Conservation (phyloP, 2,797 vertebrate species). For the Myotis pilosus region DNA sequence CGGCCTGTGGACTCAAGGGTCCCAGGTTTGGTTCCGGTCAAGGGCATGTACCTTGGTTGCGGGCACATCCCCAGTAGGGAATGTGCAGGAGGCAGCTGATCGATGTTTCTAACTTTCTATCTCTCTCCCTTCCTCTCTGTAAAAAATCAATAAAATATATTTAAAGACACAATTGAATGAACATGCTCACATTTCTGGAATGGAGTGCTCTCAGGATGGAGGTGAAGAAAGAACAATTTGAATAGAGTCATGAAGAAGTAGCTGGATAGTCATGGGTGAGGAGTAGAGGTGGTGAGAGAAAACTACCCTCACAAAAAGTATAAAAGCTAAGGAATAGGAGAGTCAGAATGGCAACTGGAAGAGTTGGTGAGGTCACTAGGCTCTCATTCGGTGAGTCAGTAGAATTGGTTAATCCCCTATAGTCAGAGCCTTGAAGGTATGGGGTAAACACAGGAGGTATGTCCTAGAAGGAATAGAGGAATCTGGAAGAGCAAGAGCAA, state of each 20-base stretch:
- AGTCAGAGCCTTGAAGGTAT: not conserved
- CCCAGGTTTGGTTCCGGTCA: too few relatives aligned
- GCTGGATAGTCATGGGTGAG: not conserved
- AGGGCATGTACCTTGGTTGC: too few relatives aligned
- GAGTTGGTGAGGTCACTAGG: not conserved
- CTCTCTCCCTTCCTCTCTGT: too few relatives aligned
- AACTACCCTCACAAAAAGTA: not conserved
- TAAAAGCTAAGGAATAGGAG: not conserved
- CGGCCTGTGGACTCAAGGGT: too few relatives aligned
- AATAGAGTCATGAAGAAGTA: not conserved
- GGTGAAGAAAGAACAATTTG: not conserved
- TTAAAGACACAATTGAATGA: not conserved
- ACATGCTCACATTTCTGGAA: not conserved
- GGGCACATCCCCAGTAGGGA: too few relatives aligned
- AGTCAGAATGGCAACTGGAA: not conserved
- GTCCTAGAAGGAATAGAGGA: not conserved
- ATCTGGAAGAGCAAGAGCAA: not conserved
- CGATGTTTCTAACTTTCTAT: too few relatives aligned
- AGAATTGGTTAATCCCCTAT: not conserved
- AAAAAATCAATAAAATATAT: not conserved
- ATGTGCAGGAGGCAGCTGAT: too few relatives aligned
- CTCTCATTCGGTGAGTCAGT: not conserved
- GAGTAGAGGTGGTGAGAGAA: not conserved
- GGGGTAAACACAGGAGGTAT: fast-evolving
- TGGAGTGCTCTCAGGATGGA: not conserved